Evolutionary conservation across 2,888 invertebrate species (phyloP).

Genomic region (Pandemis heparana): DNA sequence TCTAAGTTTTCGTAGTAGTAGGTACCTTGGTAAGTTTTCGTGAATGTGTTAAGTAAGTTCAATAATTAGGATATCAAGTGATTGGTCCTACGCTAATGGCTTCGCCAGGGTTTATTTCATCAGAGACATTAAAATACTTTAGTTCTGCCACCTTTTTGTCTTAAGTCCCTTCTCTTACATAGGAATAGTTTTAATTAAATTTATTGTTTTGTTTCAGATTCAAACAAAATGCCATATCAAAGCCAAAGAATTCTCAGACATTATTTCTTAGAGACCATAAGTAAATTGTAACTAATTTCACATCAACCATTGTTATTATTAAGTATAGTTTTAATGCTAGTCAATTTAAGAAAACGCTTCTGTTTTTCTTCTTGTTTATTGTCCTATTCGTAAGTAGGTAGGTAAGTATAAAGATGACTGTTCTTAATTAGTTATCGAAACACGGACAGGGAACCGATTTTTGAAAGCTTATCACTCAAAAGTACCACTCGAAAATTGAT

Average conservation of each 20-base stretch:
- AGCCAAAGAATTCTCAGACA: slow-evolving; percentile 69
- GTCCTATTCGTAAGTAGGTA: not conserved
- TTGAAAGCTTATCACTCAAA: too few relatives aligned
- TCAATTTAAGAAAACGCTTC: slow-evolving; percentile 27
- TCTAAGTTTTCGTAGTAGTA: too few relatives aligned
- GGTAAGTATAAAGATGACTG: not conserved
- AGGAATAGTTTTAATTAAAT: not conserved
- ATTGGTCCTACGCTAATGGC: too few relatives aligned
- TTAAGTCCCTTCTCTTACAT: not conserved
- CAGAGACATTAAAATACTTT: too few relatives aligned
- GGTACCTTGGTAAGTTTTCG: too few relatives aligned
- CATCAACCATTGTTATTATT: slow-evolving; percentile 9
- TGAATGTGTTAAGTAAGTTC: too few relatives aligned
- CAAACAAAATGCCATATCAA: slow-evolving; percentile 54
- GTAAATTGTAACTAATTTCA: slow-evolving; percentile 2
- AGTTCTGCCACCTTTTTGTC: not conserved
- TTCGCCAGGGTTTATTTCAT: too few relatives aligned
- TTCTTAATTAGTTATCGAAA: not conserved
- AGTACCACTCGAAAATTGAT: too few relatives aligned
- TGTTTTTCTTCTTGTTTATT: slow-evolving; percentile 15
- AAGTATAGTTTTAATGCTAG: slow-evolving; percentile 42
- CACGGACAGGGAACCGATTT: too few relatives aligned
- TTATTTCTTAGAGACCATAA: not conserved
- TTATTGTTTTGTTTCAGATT: slow-evolving; percentile 49
- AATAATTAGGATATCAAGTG: too few relatives aligned